A percentile compares a stretch with the other conserved stretches of the same genome.
These are phyloP conservation scores for Ferrisia virgata DNA, from an alignment of 2,888 invertebrate species.

Conservation along the genomic window DNA sequence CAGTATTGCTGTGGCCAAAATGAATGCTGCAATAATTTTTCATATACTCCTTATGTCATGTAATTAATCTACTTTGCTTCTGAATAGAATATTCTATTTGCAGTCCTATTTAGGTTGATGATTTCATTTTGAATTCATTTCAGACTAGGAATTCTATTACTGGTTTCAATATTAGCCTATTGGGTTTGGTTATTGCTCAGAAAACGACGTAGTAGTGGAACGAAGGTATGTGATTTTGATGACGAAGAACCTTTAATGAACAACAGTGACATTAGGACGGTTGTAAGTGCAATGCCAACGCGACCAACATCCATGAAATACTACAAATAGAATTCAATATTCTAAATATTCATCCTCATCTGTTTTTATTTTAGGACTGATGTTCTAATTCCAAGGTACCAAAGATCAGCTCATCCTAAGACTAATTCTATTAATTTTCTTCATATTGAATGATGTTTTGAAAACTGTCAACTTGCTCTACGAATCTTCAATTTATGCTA, in stretches of 20 bases:
- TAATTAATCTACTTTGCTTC: neutral
- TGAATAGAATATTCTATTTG: no score
- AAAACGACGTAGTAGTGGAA: neutral
- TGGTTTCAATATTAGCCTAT: neutral
- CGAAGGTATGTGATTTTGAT: slow-evolving; percentile 4
- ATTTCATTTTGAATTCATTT: neutral
- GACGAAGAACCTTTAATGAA: slow-evolving; percentile 23
- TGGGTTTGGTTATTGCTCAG: neutral
- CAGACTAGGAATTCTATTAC: neutral
- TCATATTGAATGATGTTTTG: neutral
- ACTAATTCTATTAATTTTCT: neutral
- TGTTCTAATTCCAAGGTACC: neutral
- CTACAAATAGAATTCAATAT: neutral
- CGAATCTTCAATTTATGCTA: neutral
- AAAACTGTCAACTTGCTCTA: neutral
- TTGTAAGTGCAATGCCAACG: neutral
- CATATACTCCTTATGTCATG: neutral
- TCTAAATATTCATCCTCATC: neutral
- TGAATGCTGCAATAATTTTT: slow-evolving; percentile 23
- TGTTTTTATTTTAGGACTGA: neutral
- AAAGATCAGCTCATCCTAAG: neutral
- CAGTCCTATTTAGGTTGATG: neutral
- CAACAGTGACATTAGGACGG: neutral
- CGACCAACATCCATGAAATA: neutral
- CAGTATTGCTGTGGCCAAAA: slow-evolving; percentile 24